These are phyloP conservation scores for Casuarius casuarius DNA, from an alignment of 2,113 vertebrate species.

Conservation along the genomic window DNA sequence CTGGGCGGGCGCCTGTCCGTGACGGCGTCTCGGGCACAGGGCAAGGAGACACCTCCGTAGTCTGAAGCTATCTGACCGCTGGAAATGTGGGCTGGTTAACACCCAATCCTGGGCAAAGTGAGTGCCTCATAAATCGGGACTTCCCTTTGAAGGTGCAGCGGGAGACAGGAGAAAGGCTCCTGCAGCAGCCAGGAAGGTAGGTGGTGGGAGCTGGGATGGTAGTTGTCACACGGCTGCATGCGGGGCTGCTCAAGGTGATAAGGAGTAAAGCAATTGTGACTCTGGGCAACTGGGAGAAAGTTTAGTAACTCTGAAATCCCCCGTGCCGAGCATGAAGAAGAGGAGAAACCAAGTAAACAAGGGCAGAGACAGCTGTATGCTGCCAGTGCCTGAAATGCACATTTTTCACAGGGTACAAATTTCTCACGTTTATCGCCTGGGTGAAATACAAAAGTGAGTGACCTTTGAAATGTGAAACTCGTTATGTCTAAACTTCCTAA, in stretches of 20 bases:
- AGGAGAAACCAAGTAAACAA: constrained; percentile 45
- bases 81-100: neutral
- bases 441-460: constrained; percentile 35
- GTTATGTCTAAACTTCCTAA: constrained; percentile 28
- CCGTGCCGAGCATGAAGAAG: neutral
- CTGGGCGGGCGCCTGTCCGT: too few relatives aligned
- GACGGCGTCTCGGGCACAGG: neutral
- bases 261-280: neutral
- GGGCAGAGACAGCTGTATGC: constrained; percentile 19
- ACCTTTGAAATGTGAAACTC: constrained; percentile 42
- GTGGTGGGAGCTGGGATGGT: neutral
- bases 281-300: neutral
- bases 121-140: neutral
- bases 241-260: neutral
- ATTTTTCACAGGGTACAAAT: constrained; percentile 20
- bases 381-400: neutral
- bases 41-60: neutral
- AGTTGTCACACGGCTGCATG: fast-evolving
- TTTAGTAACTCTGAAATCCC: neutral
- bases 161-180: neutral
- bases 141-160: neutral
- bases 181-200: neutral
- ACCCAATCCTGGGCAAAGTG: neutral
- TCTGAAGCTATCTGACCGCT: neutral
- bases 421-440: neutral